phyloP scores from a whole-genome alignment of 2,113 vertebrate species.

The Anolis carolinensis region DNA sequence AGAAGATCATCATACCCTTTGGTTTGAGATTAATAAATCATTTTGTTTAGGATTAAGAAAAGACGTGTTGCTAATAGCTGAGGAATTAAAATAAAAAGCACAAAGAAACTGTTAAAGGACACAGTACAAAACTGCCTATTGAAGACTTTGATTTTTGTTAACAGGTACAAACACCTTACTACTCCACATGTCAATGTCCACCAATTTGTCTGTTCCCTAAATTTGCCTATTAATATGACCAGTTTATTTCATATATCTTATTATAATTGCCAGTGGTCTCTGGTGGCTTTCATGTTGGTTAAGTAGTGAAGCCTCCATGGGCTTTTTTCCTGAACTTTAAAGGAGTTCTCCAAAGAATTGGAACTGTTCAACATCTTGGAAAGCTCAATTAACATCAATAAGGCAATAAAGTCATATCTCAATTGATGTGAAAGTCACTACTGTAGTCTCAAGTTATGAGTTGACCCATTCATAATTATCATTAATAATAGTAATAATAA shows the following conservation, averaged over 20 bases:
- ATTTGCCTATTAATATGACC: background rate
- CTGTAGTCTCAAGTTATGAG: too few species aligned
- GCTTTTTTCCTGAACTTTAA: too few species aligned
- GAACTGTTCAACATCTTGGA: too few species aligned
- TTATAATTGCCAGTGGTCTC: background rate
- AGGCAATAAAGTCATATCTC: too few species aligned
- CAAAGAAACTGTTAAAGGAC: background rate
- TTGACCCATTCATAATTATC: background rate
- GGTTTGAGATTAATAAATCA: background rate
- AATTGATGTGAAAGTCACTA: too few species aligned
- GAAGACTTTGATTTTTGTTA: background rate
- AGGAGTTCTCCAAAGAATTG: too few species aligned
- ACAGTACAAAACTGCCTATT: constrained; percentile 25
- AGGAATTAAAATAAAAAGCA: background rate
- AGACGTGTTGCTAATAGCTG: constrained; percentile 18
- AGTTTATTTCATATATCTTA: background rate
- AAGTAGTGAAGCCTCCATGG: too few species aligned
- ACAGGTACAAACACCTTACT: background rate
- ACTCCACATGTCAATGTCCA: background rate
- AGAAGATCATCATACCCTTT: background rate
- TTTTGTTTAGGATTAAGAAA: background rate
- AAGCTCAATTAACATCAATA: too few species aligned
- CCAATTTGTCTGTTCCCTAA: background rate
- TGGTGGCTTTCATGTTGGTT: too few species aligned
- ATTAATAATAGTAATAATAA: too few species aligned